Evolutionary conservation across 2,113 vertebrate genomes (phyloP).

Genomic region (Archilochus colubris): DNA sequence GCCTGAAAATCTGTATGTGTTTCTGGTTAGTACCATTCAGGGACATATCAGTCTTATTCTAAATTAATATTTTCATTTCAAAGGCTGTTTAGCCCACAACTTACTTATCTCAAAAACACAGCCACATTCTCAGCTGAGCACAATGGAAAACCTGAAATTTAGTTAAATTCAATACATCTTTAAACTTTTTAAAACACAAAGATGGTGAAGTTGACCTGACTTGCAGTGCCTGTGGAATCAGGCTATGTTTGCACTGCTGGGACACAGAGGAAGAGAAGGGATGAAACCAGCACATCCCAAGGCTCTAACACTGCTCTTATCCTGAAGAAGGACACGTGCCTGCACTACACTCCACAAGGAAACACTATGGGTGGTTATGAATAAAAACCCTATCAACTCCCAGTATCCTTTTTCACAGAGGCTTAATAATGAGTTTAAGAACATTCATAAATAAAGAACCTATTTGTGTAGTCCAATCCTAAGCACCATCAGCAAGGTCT

Average conservation of each 20-base stretch:
- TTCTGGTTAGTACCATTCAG: neutral
- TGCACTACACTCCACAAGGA: neutral
- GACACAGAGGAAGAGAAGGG: neutral
- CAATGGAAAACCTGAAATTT: neutral
- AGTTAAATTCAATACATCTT: neutral
- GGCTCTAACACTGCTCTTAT: neutral
- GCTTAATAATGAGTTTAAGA: neutral
- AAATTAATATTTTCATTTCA: slow-evolving; percentile 1
- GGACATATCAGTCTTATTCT: neutral
- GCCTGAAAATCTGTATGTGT: neutral
- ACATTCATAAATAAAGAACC: neutral
- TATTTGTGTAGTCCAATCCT: neutral
- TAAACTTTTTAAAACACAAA: neutral
- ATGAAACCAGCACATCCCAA: neutral
- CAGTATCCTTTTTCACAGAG: neutral
- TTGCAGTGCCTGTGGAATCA: neutral
- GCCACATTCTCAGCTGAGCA: neutral
- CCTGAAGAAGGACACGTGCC: neutral
- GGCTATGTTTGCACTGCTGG: neutral
- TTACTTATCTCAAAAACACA: neutral
- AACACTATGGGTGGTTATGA: no score
- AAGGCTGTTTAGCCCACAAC: neutral
- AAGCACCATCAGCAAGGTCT: neutral
- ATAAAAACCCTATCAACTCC: neutral
- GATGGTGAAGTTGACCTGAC: neutral